Evolutionary conservation across 2,113 vertebrate genomes (phyloP), one percentile per base, ranked within the genome.

Genomic region (human): DNA sequence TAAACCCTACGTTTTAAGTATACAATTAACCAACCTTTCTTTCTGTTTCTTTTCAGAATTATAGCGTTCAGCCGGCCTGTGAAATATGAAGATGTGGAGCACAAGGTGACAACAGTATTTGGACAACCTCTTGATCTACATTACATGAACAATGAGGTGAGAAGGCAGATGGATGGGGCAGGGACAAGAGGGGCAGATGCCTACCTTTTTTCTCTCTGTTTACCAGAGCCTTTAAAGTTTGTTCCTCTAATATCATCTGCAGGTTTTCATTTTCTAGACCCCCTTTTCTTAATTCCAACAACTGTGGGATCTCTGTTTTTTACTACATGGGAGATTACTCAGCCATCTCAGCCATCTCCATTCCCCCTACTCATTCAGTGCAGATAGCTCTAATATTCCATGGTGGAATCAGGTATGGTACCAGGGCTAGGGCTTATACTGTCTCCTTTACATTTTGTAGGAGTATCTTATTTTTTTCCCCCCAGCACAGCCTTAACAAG

Each of bases 131-230:
- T 99, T 45, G 99, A 99, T 97, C 99, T 99, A 55, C 99, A 99
- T 98, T 99, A 99, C 97, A 99, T 99, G 99, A 99, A 99, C 98
- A 99, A 99, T 40, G 99, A 99, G 99, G 99, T 99, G 98, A 93
- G 96, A 96, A 68, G 57, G 68, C 52, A 52, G 52, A 52, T 64
- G 61, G 52, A 23, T 16, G 8, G 25, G 40, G 4, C 18, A 38
- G 52, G 27, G 18, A n/a, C 8, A 61, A 32, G 48, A n/a, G 50
- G 61, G 55, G 17, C 20, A 78, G 17, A 48, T 73, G 30, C 55
- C 38, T 55, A 18, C 68, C 23, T 45, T 83, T 84, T 83, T 90
- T 38, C 43, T 94, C 30, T 61, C 66, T 32, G 66, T 23, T 68
- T 94, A 38, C 50, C 48, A 89, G 93, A 87, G 50, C 14, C 35